Percentiles rank a stretch among this genome's conserved stretches.
phyloP scores from a whole-genome alignment of 1,140 invertebrate genomes.

The Armadillidium nasatum region DNA sequence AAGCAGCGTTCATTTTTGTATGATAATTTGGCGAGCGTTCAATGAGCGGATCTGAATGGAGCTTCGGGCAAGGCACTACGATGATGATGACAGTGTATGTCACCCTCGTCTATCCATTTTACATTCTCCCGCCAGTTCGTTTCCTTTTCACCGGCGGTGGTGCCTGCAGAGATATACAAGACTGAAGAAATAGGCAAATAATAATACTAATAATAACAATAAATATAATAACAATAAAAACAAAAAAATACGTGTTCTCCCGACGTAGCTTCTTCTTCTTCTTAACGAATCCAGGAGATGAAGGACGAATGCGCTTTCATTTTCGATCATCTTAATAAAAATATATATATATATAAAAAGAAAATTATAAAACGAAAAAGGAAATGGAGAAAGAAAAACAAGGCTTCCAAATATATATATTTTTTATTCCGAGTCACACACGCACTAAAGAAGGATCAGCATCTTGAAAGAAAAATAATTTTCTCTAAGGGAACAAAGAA shows the following conservation, averaged over 20 bases:
- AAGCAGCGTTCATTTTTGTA: slow-evolving; percentile 42
- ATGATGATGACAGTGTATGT: slow-evolving; percentile 32
- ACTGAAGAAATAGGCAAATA: background rate
- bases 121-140: background rate
- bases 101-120: slow-evolving; percentile 25
- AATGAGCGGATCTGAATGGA: slow-evolving; percentile 27
- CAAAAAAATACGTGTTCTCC: background rate
- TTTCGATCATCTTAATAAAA: background rate
- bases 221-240: too few species aligned
- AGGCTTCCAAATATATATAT: background rate
- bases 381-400: background rate
- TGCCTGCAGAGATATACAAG: background rate
- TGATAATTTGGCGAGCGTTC: slow-evolving; percentile 39
- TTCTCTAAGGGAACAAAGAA: background rate
- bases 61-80: background rate
- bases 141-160: background rate
- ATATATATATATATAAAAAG: background rate
- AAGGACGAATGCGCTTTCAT: background rate
- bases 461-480: slow-evolving; percentile 6
- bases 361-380: background rate
- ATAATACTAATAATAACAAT: too few species aligned
- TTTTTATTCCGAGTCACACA: background rate
- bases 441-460: background rate
- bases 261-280: background rate
- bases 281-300: background rate